These are phyloP conservation scores for Seriola rivoliana DNA, from an alignment of 2,113 vertebrate genomes.

Conservation along the genomic window DNA sequence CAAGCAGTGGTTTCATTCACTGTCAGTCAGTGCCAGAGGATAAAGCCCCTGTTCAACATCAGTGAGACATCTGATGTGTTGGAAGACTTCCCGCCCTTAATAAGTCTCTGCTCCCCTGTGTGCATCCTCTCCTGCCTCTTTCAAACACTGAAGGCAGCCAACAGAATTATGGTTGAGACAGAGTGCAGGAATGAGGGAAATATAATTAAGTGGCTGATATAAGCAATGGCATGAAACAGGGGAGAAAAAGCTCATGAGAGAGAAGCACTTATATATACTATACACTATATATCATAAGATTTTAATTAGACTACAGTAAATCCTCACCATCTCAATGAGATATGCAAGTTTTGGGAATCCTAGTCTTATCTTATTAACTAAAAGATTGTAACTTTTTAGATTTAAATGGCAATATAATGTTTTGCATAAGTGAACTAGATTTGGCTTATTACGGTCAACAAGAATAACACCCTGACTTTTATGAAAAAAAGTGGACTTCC, in stretches of 20 bases:
- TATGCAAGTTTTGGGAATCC: neutral
- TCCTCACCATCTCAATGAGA: neutral
- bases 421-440: neutral
- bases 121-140: neutral
- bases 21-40: neutral
- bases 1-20: slow-evolving; percentile 2
- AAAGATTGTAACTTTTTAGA: neutral
- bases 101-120: slow-evolving; percentile 19
- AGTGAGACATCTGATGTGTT: slow-evolving; percentile 21
- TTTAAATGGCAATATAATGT: neutral
- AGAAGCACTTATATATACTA: slow-evolving; percentile 9
- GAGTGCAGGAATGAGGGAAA: slow-evolving; percentile 24
- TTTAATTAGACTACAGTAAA: slow-evolving; percentile 21
- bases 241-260: slow-evolving; percentile 26
- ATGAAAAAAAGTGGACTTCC: neutral
- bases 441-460: neutral
- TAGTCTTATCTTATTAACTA: neutral
- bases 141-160: slow-evolving; percentile 23
- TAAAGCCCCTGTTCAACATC: slow-evolving; percentile 19
- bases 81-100: slow-evolving; percentile 1
- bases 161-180: slow-evolving; percentile 24
- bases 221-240: neutral
- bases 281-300: neutral
- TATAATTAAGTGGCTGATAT: slow-evolving; percentile 36
- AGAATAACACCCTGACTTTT: neutral